Base-by-base conservation (phyloP, 2,888 invertebrate species). In the Cyclophora albipunctata region DNA sequence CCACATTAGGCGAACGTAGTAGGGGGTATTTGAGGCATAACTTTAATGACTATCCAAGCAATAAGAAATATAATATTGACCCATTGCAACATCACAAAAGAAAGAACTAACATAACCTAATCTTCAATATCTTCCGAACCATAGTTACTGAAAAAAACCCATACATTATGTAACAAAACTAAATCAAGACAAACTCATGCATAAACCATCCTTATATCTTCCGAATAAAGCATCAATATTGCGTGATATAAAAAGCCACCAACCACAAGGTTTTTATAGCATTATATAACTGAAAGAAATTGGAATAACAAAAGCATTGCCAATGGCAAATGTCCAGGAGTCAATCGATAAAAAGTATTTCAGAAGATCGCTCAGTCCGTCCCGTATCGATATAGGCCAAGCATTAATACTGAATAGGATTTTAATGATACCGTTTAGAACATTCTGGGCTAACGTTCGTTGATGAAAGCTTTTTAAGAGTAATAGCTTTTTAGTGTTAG, bases 321-420 rank as follows among this genome's bases (percentile, higher is more conserved):
- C 66, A 71, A 74, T 79, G 79, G 78, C 75, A 72, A 71, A 66
- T 75, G 71, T 78, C 76, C 78, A 77, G 66, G 54, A 53, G 58
- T 60, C 63, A 71, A 78, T 78, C 78, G 74, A 77, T 77, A 73
- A 59, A 60, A 60, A 60, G 57, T 60, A 62, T 58, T 64, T 49
- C 54, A 66, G 64, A 68, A 69, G 66, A 69, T 69, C 67, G 59
- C 60, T 52, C 55, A 55, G 57, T 58, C 64, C 37, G 37, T 63
- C 61, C 20, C 55, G 55, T 55, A 52, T 55, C 50, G 45, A 57
- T 60, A 55, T 58, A 60, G 60, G 58, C 58, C 54, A 58, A 50
- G 50, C 57, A 57, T 56, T 42, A 61, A 53, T 49, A 55, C 53
- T 49, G 58, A 62, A 67, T 63, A 57, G 60, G 51, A 60, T 63